Base-by-base conservation (phyloP, 2,797 vertebrate genomes). In the Liparis tanakae region DNA sequence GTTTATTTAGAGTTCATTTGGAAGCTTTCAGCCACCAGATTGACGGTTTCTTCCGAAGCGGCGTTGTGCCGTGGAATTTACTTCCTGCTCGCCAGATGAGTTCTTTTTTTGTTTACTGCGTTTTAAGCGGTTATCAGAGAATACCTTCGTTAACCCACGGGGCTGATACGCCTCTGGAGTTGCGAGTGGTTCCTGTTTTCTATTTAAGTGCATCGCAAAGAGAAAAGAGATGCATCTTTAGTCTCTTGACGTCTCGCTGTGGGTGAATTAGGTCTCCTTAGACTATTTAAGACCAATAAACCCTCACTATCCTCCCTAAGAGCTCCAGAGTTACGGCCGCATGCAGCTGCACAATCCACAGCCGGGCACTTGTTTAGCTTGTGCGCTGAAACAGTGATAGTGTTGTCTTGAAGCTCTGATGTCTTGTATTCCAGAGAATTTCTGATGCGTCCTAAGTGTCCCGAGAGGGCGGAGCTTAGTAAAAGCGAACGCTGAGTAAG, bases 301-400 rank as follows among this genome's bases (percentile, higher is more conserved):
- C 64, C 7, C n/a, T 74, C 37, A 53, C 15, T 78, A 0, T 66
- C n/a, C 43, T 57, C 51, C 33, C 66, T 78, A 67, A 22, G 58
- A 72, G 39, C 25, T 61, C 48, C 61, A 64, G 65, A 41, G 43
- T 46, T 53, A 30, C 80, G 77, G 76, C 60, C 78, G 60, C 51
- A 55, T 64, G 67, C 63, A 71, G 75, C 83, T 80, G 79, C 68
- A 25, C 51, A 39, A 51, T 13, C 1, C 62, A 85, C 73, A 83
- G 30, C 63, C 51, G 12, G 48, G 33, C 73, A 67, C 75, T 84
- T 90, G 75, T 87, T 82, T 20, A 70, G 57, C 37, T 78, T 63
- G 48, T 70, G 10, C 50, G 8, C 50, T 61, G 36, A 76, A 79
- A 85, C 77, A 86, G 71, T 75, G 44, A 61, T 30, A 48, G 55